Base-by-base conservation (phyloP, 2,113 vertebrate genomes). In the Pseudopipra pipra region DNA sequence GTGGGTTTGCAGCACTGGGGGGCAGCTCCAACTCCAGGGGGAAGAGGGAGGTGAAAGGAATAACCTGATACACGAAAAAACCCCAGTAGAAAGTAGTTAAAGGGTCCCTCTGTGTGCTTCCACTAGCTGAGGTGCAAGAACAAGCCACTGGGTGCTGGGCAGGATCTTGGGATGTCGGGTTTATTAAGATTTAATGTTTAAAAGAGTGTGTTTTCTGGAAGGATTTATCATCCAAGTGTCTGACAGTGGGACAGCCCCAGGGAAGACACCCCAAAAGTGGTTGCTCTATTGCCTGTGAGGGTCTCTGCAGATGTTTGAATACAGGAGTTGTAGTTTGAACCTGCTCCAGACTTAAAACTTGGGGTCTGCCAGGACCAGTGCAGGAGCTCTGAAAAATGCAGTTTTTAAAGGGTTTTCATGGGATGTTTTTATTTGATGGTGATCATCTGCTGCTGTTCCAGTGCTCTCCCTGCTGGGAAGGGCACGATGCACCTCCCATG, bases 91-190 rank as follows among this genome's bases (percentile, higher is more conserved):
- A 9, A 3, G 63, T 18, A 20, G 14, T 30, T 31, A 20, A 46
- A 63, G 7, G 30, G 6, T 19, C 46, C 8, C 5, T 10, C 4
- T 2, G 2, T 0, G 0, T 11, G 9, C 3, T 51, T 65, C 7
- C 41, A 0, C 3, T 3, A 12, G 18, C 2, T 35, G 14, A 43
- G 73, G 11, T n/a, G 4, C 5, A 27, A 43, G 33, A 58, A 12
- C 8, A 7, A 37, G 16, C 3, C 15, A 30, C 21, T 3, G 7
- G 22, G 4, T 31, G 28, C 5, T 44, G 63, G 37, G 52, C 14
- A 24, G 24, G 47, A 18, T 76, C 7, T 17, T 24, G 39, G 35
- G 33, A 7, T 4, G 5, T 5, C 12, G 15, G 8, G 46, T 3
- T 25, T 14, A 16, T 39, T 23, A 18, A 67, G 25, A 19, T 25